Evolutionary conservation across 2,888 invertebrate species (phyloP).

Genomic region (Caenorhabditis panamensis): DNA sequence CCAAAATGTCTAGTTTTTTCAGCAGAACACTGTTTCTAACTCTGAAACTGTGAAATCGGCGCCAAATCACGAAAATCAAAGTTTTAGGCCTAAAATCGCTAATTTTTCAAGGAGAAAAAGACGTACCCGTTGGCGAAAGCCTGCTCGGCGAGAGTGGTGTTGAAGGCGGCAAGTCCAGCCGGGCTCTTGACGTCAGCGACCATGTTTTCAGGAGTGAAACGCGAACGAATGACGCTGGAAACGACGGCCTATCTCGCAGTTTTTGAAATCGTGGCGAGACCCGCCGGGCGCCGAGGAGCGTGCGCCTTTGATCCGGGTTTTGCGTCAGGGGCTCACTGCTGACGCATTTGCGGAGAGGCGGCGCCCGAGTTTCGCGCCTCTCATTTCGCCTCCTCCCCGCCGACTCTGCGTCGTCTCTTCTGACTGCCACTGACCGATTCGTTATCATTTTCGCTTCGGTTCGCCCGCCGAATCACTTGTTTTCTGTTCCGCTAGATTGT

Average conservation of each 20-base stretch:
- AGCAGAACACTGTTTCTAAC: too few species aligned
- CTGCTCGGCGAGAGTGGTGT: slow-evolving; percentile 70
- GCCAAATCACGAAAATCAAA: slow-evolving; percentile 7
- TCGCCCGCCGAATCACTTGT: slow-evolving; percentile 37
- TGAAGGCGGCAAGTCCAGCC: slow-evolving; percentile 71
- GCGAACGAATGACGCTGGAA: slow-evolving; percentile 37
- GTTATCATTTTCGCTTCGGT: slow-evolving; percentile 51
- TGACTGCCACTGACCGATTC: slow-evolving; percentile 32
- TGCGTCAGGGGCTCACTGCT: slow-evolving; percentile 9
- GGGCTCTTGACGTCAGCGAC: slow-evolving; percentile 57
- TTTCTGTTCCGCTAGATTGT: slow-evolving; percentile 33
- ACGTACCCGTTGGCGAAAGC: slow-evolving; percentile 73
- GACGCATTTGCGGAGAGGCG: slow-evolving; percentile 41
- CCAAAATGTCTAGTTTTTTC: too few species aligned
- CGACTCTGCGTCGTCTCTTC: slow-evolving; percentile 10
- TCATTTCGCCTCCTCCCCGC: slow-evolving; percentile 28
- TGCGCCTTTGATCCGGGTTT: slow-evolving; percentile 36
- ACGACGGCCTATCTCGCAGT: slow-evolving; percentile 17
- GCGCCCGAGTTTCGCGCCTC: slow-evolving; percentile 47
- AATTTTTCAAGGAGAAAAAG: slow-evolving; percentile 5
- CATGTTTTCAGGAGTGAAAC: slow-evolving; percentile 55
- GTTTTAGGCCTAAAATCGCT: slow-evolving; percentile 31
- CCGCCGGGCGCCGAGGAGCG: neutral
- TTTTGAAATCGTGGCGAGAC: slow-evolving; percentile 43
- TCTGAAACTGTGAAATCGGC: too few species aligned